Evolutionary conservation across 2,797 vertebrate species (phyloP).

Genomic region (Catharus ustulatus): DNA sequence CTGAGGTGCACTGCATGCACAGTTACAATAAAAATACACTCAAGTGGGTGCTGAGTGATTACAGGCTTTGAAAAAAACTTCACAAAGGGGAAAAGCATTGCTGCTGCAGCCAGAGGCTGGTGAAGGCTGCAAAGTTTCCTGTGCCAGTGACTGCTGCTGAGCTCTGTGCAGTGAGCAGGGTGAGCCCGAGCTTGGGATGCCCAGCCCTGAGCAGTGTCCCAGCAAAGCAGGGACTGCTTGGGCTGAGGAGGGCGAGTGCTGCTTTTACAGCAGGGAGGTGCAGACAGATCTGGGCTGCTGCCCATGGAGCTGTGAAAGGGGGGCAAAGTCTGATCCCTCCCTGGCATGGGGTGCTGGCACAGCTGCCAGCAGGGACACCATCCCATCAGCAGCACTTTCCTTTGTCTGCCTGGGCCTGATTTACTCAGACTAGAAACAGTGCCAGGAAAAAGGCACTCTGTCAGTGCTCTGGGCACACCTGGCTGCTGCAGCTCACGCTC

Average conservation of each 20-base stretch:
- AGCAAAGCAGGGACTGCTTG: neutral
- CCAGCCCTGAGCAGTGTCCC: neutral
- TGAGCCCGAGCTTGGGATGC: neutral
- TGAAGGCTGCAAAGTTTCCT: neutral
- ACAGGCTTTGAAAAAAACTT: neutral
- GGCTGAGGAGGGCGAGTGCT: neutral
- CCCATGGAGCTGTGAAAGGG: neutral
- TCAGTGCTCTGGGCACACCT: neutral
- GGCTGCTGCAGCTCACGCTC: neutral
- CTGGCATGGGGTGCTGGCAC: neutral
- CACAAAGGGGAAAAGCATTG: neutral
- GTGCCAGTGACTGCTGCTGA: neutral
- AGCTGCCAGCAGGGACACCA: neutral
- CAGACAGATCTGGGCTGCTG: neutral
- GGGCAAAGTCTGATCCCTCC: conserved; percentile 18
- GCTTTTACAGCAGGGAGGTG: neutral
- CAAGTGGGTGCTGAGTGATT: neutral
- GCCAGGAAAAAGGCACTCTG: neutral
- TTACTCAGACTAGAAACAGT: neutral
- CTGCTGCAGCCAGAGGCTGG: neutral
- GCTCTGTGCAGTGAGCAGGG: neutral
- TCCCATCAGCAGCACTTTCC: neutral
- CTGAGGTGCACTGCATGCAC: neutral
- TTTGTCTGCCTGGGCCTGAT: neutral
- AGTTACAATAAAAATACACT: conserved; percentile 14